Evolutionary conservation across 2,888 invertebrate species (phyloP).

Genomic region (Dynastes hyllus): DNA sequence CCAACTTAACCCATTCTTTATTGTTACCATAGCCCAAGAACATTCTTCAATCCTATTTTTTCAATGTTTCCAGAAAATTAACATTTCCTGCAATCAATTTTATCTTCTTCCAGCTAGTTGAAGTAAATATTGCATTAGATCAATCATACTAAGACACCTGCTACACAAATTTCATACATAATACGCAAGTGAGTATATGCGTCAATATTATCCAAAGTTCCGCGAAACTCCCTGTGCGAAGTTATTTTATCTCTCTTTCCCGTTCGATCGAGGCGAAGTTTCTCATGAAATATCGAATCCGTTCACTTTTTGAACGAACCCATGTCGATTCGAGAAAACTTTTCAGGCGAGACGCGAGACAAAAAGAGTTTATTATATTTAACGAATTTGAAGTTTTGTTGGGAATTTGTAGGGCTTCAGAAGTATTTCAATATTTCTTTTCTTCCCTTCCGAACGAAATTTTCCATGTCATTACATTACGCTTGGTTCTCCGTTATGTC

Average conservation of each 20-base stretch:
- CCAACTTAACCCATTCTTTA: no score
- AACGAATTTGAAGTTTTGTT: slow-evolving; percentile 8
- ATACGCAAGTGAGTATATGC: not conserved
- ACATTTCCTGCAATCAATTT: no score
- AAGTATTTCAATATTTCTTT: slow-evolving; percentile 10
- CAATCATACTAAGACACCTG: no score
- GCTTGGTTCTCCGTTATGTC: not conserved
- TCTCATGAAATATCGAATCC: not conserved
- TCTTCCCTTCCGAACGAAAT: not conserved
- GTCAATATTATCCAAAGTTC: not conserved
- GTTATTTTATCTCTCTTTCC: not conserved
- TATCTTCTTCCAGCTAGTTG: no score
- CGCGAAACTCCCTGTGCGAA: not conserved
- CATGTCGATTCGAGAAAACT: not conserved
- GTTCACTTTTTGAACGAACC: slow-evolving; percentile 3
- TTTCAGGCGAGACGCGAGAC: slow-evolving; percentile 4
- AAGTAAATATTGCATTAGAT: no score
- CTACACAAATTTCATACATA: no score
- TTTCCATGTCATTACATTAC: not conserved
- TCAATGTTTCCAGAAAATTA: no score
- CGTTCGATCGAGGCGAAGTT: not conserved
- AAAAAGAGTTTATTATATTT: slow-evolving; percentile 10
- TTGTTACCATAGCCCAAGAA: no score
- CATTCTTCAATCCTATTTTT: no score
- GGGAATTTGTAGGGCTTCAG: slow-evolving; percentile 8